Percentiles rank a stretch among this genome's conserved stretches.
Conservation (phyloP, 2,888 invertebrate genomes). For the Myopa testacea region DNA sequence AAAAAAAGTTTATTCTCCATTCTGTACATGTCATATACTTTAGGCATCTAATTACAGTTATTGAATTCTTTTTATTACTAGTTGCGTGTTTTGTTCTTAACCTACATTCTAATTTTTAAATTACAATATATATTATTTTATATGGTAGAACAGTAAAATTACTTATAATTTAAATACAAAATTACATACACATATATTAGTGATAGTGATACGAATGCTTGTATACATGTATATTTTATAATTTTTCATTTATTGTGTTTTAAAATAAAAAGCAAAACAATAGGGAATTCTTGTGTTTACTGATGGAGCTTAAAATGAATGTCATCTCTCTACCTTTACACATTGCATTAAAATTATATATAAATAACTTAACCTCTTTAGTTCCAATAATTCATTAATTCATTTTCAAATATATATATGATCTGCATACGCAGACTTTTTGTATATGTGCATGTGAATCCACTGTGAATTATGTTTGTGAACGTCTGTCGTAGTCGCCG, state of each 20-base stretch:
- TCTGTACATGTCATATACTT: slow-evolving; percentile 30
- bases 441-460: neutral
- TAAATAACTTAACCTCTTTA: slow-evolving; percentile 1
- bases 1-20: slow-evolving; percentile 35
- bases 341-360: slow-evolving; percentile 1
- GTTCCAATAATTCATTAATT: slow-evolving; percentile 10
- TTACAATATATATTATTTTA: slow-evolving; percentile 17
- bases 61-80: slow-evolving; percentile 18
- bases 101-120: slow-evolving; percentile 28
- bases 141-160: slow-evolving; percentile 20
- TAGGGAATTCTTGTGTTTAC: slow-evolving; percentile 18
- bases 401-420: slow-evolving; percentile 9
- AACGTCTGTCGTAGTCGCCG: slow-evolving; percentile 61
- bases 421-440: neutral
- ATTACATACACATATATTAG: slow-evolving; percentile 3
- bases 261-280: neutral
- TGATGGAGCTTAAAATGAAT: slow-evolving; percentile 4
- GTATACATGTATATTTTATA: slow-evolving; percentile 6
- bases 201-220: slow-evolving; percentile 19
- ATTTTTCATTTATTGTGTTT: neutral
- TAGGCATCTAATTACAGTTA: slow-evolving; percentile 36
- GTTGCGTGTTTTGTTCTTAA: slow-evolving; percentile 33
- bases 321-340: slow-evolving; percentile 11
- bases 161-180: slow-evolving; percentile 31
- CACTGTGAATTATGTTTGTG: slow-evolving; percentile 56